Base-by-base conservation (phyloP, 2,888 invertebrate genomes). In the Calephelis perditalis region DNA sequence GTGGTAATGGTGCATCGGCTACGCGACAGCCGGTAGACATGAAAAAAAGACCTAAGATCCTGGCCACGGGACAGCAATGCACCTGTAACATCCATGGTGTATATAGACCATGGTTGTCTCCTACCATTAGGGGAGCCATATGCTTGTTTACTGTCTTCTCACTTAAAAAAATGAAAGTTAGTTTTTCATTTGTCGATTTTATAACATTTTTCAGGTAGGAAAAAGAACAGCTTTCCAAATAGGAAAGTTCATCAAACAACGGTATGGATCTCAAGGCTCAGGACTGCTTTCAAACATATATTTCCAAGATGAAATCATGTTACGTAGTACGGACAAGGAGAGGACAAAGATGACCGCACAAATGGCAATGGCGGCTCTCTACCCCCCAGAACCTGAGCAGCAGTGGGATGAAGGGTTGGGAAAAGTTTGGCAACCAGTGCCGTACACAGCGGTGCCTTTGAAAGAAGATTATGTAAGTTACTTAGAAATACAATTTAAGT, bases 321-420 rank as follows among this genome's bases (percentile, higher is more conserved):
- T 88, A 52, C 73, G 84, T 36, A 84, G 82, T 60, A 89, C 89
- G 0, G 86, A 87, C n/a, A 88, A 89, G 70, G 87, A 89, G 40
- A 70, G 89, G 56, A 84, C 89, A 0, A 88, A 89, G 73, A 89
- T 89, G 89, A 89, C 84, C 0, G 76, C 73, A 0, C 76, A 77
- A 65, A 74, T 86, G 46, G 88, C 88, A 0, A 85, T 88, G 84
- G 75, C 87, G 0, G 86, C 88, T 7, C 66, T 73, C 2, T 89
- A 84, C 70, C 88, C 89, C 0, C 89, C 89, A 0, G 83, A 77
- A 12, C 55, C 67, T 0, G 85, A 81, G 7, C 88, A 89, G 67
- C 86, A 89, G 65, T 89, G 89, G 89, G 81, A 84, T 40, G 82
- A 81, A 5, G 80, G 75, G 2, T 52, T 89, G 0, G 89, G 89